Conservation (phyloP, 2,797 vertebrate genomes). For the Ptychobarbus kaznakovi region DNA sequence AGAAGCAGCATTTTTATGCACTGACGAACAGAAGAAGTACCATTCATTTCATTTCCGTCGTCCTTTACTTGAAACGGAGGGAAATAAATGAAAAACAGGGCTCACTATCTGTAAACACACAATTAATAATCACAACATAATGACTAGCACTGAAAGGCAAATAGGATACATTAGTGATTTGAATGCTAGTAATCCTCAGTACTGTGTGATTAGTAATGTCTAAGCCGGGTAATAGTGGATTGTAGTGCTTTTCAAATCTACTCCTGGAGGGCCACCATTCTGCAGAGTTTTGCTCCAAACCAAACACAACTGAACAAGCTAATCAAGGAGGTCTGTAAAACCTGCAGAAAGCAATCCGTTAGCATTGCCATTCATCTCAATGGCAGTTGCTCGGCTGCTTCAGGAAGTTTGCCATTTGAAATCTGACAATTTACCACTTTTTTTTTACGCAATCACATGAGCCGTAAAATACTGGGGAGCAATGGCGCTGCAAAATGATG, state of each 20-base stretch:
- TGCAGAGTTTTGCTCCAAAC: background rate
- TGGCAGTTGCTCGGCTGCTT: background rate
- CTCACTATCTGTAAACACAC: conserved; percentile 42
- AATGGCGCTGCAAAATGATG: background rate
- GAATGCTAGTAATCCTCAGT: conserved; percentile 54
- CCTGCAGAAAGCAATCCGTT: background rate
- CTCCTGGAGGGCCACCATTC: background rate
- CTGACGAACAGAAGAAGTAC: conserved; percentile 73
- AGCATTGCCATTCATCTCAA: conserved; percentile 16
- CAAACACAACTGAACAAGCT: conserved; percentile 14
- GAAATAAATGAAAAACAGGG: conserved; percentile 37
- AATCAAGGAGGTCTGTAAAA: conserved; percentile 23
- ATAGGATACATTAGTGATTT: conserved; percentile 49
- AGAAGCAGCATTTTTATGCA: conserved; percentile 79
- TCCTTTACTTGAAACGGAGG: conserved; percentile 39
- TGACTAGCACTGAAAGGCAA: conserved; percentile 36
- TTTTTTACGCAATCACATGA: background rate
- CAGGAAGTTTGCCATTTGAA: conserved; percentile 1
- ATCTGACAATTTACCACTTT: conserved; percentile 3
- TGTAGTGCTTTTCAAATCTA: conserved; percentile 11
- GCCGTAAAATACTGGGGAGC: background rate
- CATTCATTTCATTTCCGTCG: conserved; percentile 62
- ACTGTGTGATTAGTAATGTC: conserved; percentile 48
- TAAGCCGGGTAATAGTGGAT: conserved; percentile 30
- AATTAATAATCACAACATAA: conserved; percentile 50